phyloP scores from a whole-genome alignment of 2,113 vertebrate species.

The Muntiacus reevesi region DNA sequence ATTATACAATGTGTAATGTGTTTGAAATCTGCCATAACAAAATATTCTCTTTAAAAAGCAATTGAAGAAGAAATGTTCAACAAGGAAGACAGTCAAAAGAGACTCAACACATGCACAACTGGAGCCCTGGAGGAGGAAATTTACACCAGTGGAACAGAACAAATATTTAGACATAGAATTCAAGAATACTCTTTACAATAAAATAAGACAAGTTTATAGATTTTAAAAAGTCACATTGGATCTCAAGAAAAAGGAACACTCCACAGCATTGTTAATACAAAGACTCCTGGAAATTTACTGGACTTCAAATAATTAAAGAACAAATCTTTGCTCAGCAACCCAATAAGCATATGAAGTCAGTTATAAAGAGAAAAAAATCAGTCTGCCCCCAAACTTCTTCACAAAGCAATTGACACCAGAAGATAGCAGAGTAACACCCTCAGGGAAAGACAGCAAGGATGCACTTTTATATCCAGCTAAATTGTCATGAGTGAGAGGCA shows the following conservation, averaged over 20 bases:
- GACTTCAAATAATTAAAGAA: not conserved
- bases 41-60: not conserved
- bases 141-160: not conserved
- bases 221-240: not conserved
- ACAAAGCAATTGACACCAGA: not conserved
- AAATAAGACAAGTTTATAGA: not conserved
- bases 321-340: not conserved
- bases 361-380: not conserved
- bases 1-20: rapidly evolving
- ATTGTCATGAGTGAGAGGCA: not conserved
- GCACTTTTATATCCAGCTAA: not conserved
- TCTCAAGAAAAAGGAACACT: not conserved
- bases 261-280: not conserved
- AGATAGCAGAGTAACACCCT: rapidly evolving
- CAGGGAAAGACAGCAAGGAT: not conserved
- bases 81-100: not conserved
- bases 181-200: not conserved
- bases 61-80: not conserved
- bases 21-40: not conserved
- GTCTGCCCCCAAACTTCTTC: not conserved
- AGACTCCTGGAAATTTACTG: not conserved
- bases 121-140: not conserved
- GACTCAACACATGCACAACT: not conserved
- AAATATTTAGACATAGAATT: not conserved
- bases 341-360: not conserved